Base-by-base conservation (phyloP, 1,140 invertebrate species). In the Antheraea pernyi region DNA sequence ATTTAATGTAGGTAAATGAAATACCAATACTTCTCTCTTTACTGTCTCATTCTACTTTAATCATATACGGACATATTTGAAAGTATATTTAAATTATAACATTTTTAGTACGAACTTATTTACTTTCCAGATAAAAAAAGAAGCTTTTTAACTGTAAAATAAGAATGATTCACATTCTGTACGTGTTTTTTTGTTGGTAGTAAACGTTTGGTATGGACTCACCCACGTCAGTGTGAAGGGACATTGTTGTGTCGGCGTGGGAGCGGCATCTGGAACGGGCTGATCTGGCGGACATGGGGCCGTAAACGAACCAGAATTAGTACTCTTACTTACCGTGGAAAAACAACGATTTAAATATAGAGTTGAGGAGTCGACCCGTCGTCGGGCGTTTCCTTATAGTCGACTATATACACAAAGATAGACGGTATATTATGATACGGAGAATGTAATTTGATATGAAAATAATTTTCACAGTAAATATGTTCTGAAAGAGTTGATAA, bases 221-320 rank as follows among this genome's bases (percentile, higher is more conserved):
- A 73, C 75, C 74, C 75, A 78, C 76, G 68, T 53, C 46, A 53
- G 46, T 53, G 74, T 73, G 76, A 83, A 85, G 82, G 83, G 85
- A 85, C 82, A 81, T 74, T 74, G 76, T 73, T 39, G 16, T 19
- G 62, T 68, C 71, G 80, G 84, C 85, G 88, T 88, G 88, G 85
- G 88, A 88, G 77, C 73, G 74, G 81, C 80, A 88, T 85, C 82
- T 84, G 85, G 81, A 75, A 73, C 81, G 78, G 60, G 68, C 72
- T 78, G 80, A 68, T 83, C 83, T 84, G 83, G 81, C 79, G 77
- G 71, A 61, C 19, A 61, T 36, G 19, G 69, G 75, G 76, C 88
- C 86, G 85, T 91, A 91, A 91, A 91, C 84, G 76, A 81, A 69
- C 71, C 82, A 76, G 82, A 89, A 84, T 89, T 90, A 87, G 86